Evolutionary conservation across 2,797 vertebrate genomes (phyloP).

Genomic region (Periophthalmus magnuspinnatus): DNA sequence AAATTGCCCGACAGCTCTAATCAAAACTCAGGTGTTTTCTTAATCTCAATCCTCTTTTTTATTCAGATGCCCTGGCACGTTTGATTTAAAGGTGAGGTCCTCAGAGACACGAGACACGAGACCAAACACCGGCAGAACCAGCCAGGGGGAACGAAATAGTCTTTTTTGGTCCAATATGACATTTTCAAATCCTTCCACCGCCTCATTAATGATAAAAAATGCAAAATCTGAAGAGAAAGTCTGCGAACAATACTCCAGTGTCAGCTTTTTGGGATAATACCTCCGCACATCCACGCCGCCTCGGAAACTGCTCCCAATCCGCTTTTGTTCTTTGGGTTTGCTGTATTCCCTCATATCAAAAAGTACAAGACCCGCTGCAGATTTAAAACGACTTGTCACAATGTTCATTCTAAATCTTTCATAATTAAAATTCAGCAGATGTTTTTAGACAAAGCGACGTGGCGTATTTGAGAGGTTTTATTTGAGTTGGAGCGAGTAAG

Average conservation of each 20-base stretch:
- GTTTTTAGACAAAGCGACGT: constrained; percentile 14
- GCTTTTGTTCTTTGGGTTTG: constrained; percentile 18
- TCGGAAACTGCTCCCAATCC: constrained; percentile 20
- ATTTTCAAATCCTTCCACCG: constrained; percentile 36
- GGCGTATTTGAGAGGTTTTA: constrained; percentile 6
- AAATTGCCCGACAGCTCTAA: too few species aligned
- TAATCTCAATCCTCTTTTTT: constrained; percentile 4
- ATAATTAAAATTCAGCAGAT: constrained; percentile 16
- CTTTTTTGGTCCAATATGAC: constrained; percentile 48
- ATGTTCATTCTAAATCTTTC: constrained; percentile 3
- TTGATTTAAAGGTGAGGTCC: constrained; percentile 36
- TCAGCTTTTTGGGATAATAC: constrained; percentile 55
- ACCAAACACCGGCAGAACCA: constrained; percentile 3
- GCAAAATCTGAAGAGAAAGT: constrained; percentile 42
- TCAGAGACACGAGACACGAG: constrained; percentile 5
- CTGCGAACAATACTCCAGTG: constrained; percentile 28
- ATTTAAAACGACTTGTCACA: not conserved
- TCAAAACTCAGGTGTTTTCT: too few species aligned
- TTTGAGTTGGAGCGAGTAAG: not conserved
- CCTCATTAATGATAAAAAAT: constrained; percentile 64
- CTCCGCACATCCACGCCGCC: constrained; percentile 32
- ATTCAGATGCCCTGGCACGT: constrained; percentile 35
- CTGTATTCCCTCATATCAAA: constrained; percentile 25
- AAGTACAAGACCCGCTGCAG: constrained; percentile 12
- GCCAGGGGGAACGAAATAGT: constrained; percentile 32